These are phyloP conservation scores for Tetragonula clypearis DNA, from an alignment of 1,140 invertebrate species.

Conservation along the genomic window DNA sequence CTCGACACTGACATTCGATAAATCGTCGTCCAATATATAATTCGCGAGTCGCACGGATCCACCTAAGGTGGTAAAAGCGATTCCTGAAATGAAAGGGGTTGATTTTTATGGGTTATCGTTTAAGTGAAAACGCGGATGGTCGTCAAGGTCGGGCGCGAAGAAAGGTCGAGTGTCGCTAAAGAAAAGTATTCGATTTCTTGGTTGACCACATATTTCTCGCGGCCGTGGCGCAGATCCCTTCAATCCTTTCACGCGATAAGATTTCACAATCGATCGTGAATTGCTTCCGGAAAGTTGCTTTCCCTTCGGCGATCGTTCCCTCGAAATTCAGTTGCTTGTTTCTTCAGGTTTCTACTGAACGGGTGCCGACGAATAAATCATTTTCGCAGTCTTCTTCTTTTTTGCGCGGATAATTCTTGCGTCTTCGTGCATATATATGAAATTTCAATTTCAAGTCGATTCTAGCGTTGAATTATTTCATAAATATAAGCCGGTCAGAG, in stretches of 20 bases:
- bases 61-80: not conserved
- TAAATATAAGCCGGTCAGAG: not conserved
- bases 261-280: slow-evolving; percentile 23
- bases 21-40: not conserved
- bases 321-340: not conserved
- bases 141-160: slow-evolving; percentile 24
- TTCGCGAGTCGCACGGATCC: not conserved
- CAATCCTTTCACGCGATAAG: slow-evolving; percentile 39
- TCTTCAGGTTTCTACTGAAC: not conserved
- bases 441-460: not conserved
- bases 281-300: slow-evolving; percentile 34
- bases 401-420: no score
- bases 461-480: no score
- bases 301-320: not conserved
- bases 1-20: not conserved
- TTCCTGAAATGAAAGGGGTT: not conserved
- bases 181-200: slow-evolving; percentile 53
- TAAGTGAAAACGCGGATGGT: slow-evolving; percentile 33
- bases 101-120: not conserved
- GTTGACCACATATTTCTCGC: slow-evolving; percentile 50
- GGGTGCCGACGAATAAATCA: no score
- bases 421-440: no score
- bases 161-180: slow-evolving; percentile 35
- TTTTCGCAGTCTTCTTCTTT: no score
- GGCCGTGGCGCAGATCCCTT: not conserved